Evolutionary conservation across 30 jellyfish, hydroid and myxozoan genomes (phyloP).

Genomic region (Aurelia coerulea): DNA sequence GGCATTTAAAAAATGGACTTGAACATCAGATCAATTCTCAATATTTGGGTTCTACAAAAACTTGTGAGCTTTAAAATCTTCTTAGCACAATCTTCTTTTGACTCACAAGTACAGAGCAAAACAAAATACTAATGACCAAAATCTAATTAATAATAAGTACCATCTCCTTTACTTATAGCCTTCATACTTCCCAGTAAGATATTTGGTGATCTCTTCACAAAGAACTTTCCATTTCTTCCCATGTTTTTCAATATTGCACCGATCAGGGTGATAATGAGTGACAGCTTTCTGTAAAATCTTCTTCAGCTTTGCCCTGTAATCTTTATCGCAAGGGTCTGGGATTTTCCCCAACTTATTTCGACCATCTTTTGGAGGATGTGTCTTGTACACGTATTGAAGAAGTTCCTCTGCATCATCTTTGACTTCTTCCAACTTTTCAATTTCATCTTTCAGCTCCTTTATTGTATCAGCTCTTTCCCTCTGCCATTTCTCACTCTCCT

Average conservation of each 20-base stretch:
- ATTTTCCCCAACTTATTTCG: slow-evolving; percentile 5
- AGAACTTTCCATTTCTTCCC: slow-evolving; percentile 66
- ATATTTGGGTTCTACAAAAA: no score
- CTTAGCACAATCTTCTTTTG: no score
- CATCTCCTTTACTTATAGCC: no score
- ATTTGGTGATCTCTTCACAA: slow-evolving; percentile 61
- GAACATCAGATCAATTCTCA: no score
- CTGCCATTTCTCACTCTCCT: slow-evolving; percentile 42
- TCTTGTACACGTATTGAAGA: slow-evolving; percentile 3
- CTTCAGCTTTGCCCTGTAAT: slow-evolving; percentile 12
- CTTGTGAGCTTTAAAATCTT: no score
- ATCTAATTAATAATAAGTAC: no score
- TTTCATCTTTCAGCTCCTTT: slow-evolving; percentile 26
- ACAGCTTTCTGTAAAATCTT: slow-evolving; percentile 45
- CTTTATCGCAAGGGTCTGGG: slow-evolving; percentile 10
- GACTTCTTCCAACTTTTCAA: slow-evolving; percentile 20
- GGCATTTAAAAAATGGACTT: no score
- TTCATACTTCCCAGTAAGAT: slow-evolving; percentile 33
- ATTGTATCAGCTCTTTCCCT: slow-evolving; percentile 36
- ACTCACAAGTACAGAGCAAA: no score
- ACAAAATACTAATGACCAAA: no score
- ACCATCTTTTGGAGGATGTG: slow-evolving; percentile 30
- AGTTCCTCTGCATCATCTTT: slow-evolving; percentile 1
- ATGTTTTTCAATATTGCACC: slow-evolving; percentile 27
- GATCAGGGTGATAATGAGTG: slow-evolving; percentile 72